phyloP scores from a whole-genome alignment of 2,888 invertebrate species.

The Priocnemis perturbator region DNA sequence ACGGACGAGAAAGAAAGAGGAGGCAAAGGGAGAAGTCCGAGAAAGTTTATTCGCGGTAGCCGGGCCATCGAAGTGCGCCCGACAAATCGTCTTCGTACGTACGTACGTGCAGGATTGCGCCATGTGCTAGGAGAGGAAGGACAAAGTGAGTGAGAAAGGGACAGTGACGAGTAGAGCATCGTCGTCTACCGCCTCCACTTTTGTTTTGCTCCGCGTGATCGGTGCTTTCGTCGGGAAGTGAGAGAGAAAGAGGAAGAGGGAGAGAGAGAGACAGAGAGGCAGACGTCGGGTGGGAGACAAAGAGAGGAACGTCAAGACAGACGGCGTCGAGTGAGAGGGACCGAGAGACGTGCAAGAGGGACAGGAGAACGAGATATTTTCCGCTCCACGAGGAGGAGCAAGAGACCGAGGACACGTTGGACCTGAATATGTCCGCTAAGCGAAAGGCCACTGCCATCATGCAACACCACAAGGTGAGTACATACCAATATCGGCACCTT shows the following conservation, averaged over 20 bases:
- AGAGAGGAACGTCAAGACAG: conserved; percentile 10
- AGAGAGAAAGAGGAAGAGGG: not conserved
- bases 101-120: too few species aligned
- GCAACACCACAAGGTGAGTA: conserved; percentile 79
- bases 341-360: conserved; percentile 5
- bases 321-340: conserved; percentile 3
- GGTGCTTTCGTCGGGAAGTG: conserved; percentile 3
- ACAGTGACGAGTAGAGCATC: not conserved
- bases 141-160: not conserved
- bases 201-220: conserved; percentile 12
- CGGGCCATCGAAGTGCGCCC: too few species aligned
- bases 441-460: conserved; percentile 85
- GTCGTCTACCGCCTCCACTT: not conserved
- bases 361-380: conserved; percentile 32
- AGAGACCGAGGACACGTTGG: conserved; percentile 43
- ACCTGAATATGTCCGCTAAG: conserved; percentile 82
- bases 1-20: not conserved
- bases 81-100: too few species aligned
- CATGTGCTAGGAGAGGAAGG: too few species aligned
- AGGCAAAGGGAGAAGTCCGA: conserved; percentile 1
- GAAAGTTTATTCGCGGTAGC: not conserved
- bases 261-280: conserved; percentile 9
- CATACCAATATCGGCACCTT: conserved; percentile 47
- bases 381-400: conserved; percentile 41
- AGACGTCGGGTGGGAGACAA: conserved; percentile 13